Conservation (phyloP, 1,140 invertebrate genomes). For the Condylostylus longicornis region DNA sequence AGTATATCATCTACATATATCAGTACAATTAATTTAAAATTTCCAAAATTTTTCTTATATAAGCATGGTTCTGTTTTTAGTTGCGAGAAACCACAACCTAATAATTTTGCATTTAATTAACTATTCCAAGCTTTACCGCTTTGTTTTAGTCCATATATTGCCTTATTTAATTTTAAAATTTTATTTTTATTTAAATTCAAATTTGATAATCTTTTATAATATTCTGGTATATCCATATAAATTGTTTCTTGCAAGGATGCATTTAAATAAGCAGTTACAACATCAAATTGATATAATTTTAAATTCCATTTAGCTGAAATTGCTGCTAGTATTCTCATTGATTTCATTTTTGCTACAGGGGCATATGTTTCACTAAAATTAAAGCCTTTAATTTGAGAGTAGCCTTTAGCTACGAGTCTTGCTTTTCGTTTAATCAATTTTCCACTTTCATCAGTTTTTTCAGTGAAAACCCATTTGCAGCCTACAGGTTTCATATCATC, state of each 20-base stretch:
- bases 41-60: background rate
- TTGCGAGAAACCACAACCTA: constrained; percentile 13
- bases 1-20: constrained; percentile 4
- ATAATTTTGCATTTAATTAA: constrained; percentile 16
- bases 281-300: constrained; percentile 23
- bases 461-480: constrained; percentile 32
- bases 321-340: constrained; percentile 24
- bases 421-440: constrained; percentile 3
- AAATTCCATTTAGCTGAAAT: constrained; percentile 14
- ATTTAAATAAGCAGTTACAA: constrained; percentile 31
- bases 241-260: constrained; percentile 28
- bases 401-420: constrained; percentile 22
- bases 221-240: constrained; percentile 24
- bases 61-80: constrained; percentile 5
- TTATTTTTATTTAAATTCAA: constrained; percentile 5
- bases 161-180: constrained; percentile 19
- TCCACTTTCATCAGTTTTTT: constrained; percentile 11
- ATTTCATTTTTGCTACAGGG: constrained; percentile 18
- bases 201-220: constrained; percentile 3
- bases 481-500: constrained; percentile 14
- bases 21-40: background rate
- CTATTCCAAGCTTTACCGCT: constrained; percentile 18
- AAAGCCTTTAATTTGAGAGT: constrained; percentile 21
- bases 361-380: constrained; percentile 29
- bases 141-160: constrained; percentile 25